Evolutionary conservation across 2,797 vertebrate species (phyloP), one percentile per base, ranked within the genome.

Genomic region (Graptemys geographica): DNA sequence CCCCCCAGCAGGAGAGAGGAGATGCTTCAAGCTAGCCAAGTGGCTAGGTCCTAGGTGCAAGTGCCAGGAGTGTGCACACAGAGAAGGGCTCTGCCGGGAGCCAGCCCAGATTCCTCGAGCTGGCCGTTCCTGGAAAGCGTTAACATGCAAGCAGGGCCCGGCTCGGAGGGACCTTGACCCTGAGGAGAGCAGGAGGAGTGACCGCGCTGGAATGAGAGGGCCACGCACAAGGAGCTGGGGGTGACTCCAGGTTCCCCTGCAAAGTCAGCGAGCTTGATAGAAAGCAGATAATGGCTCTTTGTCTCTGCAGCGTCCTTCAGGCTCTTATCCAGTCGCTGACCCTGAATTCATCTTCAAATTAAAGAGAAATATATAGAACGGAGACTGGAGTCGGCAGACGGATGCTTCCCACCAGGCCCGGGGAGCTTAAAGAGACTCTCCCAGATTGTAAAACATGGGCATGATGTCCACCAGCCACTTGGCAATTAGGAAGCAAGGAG

Each of bases 161-260:
- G 92, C 95, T 94, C 89, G 89, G 89, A 90, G 92, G 16, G 76
- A 88, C 37, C 69, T 25, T 41, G 65, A 72, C 65, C 65, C 62
- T 72, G 69, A 72, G n/a, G 37, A 21, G 9, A 41, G 19, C 10
- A 37, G 93, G 86, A 96, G 94, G 94, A 96, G 91, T 95, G 97
- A 98, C 97, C 96, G 65, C 79, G 82, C 90, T 90, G 96, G 97
- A 94, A 98, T 97, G 97, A 95, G 97, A 95, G 88, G 59, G 82
- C 74, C 49, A 83, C 55, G n/a, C 69, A 82, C n/a, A 37, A 23
- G 37, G 69, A 41, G 69, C 21, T 12, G 37, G n/a, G 44, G 44
- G 44, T 47, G 44, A 47, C 15, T 27, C 74, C 74, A 78, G 44
- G 44, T 49, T 78, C 44, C 44, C 74, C 74, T 49, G 74, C 74